Conservation (phyloP, 2,797 vertebrate genomes). For the Acanthiza pusilla region DNA sequence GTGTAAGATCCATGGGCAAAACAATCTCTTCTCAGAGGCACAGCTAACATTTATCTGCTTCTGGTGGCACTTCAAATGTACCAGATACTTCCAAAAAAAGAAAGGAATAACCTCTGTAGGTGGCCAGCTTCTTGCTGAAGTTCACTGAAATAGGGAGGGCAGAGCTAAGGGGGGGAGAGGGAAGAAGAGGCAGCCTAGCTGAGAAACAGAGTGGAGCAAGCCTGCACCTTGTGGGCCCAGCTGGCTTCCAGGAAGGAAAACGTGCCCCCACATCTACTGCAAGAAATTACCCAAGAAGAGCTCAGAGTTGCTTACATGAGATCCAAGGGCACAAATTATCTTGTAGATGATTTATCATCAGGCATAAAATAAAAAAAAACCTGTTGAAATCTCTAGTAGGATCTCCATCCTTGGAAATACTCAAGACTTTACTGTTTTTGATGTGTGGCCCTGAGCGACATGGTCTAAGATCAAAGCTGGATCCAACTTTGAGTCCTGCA, state of each 20-base stretch:
- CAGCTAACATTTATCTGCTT: neutral
- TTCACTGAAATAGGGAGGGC: neutral
- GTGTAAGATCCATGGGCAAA: neutral
- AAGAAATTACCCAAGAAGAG: neutral
- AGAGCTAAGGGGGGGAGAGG: neutral
- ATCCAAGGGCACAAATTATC: neutral
- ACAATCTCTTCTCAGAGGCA: neutral
- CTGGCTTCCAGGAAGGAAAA: neutral
- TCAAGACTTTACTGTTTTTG: neutral
- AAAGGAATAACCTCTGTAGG: neutral
- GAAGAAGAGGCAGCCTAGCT: neutral
- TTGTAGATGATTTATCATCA: neutral
- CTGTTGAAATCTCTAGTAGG: neutral
- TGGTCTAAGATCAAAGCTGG: neutral
- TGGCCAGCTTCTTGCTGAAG: neutral
- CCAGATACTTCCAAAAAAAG: neutral
- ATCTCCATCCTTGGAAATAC: neutral
- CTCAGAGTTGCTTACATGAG: neutral
- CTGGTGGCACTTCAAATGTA: neutral
- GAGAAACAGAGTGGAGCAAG: neutral
- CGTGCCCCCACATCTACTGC: rapidly evolving
- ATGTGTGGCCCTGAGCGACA: neutral
- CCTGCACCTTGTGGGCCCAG: neutral
- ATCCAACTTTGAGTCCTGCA: neutral
- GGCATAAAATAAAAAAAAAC: neutral